Evolutionary conservation across 2,113 vertebrate genomes (phyloP).

Genomic region (Oryzias melastigma): DNA sequence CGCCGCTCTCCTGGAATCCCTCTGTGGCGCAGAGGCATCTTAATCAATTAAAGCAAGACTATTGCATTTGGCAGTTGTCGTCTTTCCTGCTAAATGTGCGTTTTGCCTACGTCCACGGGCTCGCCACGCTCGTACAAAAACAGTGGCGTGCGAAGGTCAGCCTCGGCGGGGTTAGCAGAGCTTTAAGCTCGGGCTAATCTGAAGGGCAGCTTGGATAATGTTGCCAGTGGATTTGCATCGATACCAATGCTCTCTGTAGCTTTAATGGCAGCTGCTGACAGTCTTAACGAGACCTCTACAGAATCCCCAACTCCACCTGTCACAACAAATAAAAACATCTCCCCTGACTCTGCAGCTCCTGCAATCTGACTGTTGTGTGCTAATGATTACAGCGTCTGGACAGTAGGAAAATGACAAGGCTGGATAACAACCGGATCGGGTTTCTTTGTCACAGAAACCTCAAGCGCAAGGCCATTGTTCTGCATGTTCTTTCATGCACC

Average conservation of each 20-base stretch:
- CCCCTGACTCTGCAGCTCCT: constrained; percentile 3
- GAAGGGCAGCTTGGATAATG: constrained; percentile 55
- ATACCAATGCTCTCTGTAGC: constrained; percentile 57
- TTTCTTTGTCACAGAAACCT: constrained; percentile 3
- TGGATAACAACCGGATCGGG: neutral
- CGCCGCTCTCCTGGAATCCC: constrained; percentile 30
- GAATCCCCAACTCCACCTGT: constrained; percentile 47
- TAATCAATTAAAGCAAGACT: constrained; percentile 56
- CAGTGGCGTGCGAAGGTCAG: constrained; percentile 65
- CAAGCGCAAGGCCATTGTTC: neutral
- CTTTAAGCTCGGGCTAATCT: constrained; percentile 70
- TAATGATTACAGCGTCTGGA: neutral
- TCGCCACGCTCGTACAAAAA: neutral
- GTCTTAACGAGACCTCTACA: constrained; percentile 42
- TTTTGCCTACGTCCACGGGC: constrained; percentile 12
- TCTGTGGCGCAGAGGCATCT: constrained; percentile 19
- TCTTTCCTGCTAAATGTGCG: constrained; percentile 35
- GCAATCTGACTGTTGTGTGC: neutral
- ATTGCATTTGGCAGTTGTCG: constrained; percentile 43
- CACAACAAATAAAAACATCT: constrained; percentile 43
- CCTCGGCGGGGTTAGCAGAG: constrained; percentile 34
- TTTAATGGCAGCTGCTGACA: constrained; percentile 52
- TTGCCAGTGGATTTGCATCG: constrained; percentile 65
- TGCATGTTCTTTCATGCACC: neutral
- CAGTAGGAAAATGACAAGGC: neutral